Percentiles rank a stretch among this genome's conserved stretches.
phyloP scores from a whole-genome alignment of 1,140 invertebrate species.

The Temnothorax curvispinosus region DNA sequence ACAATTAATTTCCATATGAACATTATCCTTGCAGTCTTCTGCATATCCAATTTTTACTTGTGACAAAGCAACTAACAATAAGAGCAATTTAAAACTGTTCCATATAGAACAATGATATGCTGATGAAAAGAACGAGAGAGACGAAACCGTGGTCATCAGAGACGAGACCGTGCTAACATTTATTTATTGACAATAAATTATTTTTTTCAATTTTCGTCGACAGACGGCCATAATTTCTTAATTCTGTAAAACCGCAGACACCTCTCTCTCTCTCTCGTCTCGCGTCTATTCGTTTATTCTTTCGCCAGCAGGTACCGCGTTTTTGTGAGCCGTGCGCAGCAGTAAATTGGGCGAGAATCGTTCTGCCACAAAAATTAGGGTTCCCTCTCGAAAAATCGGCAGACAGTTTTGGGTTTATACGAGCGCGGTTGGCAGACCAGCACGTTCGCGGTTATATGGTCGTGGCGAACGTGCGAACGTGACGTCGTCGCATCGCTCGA shows the following conservation, averaged over 20 bases:
- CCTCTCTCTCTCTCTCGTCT: background rate
- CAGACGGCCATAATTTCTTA: slow-evolving; percentile 37
- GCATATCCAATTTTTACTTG: background rate
- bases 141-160: background rate
- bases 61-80: background rate
- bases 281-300: slow-evolving; percentile 9
- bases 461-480: slow-evolving; percentile 40
- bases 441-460: slow-evolving; percentile 59
- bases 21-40: background rate
- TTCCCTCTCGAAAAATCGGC: slow-evolving; percentile 41
- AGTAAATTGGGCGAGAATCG: slow-evolving; percentile 52
- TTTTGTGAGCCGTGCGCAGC: slow-evolving; percentile 24
- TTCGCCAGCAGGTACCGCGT: slow-evolving; percentile 20
- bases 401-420: slow-evolving; percentile 28
- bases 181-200: slow-evolving; percentile 38
- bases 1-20: background rate
- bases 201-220: slow-evolving; percentile 23
- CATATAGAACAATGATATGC: background rate
- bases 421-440: slow-evolving; percentile 32
- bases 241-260: slow-evolving; percentile 30
- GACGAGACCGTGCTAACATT: background rate
- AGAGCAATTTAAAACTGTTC: background rate
- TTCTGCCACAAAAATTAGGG: slow-evolving; percentile 53
- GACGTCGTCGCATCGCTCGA: slow-evolving; percentile 46
- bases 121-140: background rate